Evolutionary conservation across 2,113 vertebrate genomes (phyloP).

Genomic region (Clupea harengus): DNA sequence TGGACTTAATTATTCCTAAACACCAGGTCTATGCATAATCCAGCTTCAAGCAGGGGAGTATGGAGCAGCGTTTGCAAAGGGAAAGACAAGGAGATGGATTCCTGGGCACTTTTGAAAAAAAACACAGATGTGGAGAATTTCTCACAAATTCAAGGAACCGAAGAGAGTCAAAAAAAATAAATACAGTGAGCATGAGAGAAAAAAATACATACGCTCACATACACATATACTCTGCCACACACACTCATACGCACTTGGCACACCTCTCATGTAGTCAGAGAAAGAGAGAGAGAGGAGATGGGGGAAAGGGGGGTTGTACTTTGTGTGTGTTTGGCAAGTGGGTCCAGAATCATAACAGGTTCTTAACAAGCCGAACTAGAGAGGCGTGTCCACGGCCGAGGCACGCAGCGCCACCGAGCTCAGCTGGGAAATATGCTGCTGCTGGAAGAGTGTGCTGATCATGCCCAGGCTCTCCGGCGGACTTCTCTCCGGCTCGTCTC

Average conservation of each 20-base stretch:
- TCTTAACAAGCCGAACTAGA: neutral
- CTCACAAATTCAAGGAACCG: neutral
- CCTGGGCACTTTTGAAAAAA: neutral
- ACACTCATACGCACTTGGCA: neutral
- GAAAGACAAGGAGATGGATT: conserved; percentile 10
- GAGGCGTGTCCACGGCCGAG: neutral
- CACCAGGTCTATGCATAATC: neutral
- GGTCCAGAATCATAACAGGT: neutral
- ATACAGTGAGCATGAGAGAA: neutral
- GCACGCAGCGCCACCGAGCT: conserved; percentile 12
- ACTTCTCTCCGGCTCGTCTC: neutral
- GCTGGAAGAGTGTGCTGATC: neutral
- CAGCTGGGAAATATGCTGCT: conserved; percentile 35
- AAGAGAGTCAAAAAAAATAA: conserved; percentile 1
- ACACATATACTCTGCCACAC: neutral
- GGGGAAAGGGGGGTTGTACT: neutral
- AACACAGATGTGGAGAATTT: conserved; percentile 17
- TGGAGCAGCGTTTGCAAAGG: neutral
- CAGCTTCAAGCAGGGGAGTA: conserved; percentile 11
- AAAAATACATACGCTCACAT: conserved; percentile 5
- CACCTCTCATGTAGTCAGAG: neutral
- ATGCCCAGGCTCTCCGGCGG: neutral
- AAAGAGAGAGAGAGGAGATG: neutral
- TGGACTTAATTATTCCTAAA: neutral
- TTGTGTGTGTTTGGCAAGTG: neutral